Conservation (phyloP, 2,888 invertebrate species). For the Aspidiotus destructor region DNA sequence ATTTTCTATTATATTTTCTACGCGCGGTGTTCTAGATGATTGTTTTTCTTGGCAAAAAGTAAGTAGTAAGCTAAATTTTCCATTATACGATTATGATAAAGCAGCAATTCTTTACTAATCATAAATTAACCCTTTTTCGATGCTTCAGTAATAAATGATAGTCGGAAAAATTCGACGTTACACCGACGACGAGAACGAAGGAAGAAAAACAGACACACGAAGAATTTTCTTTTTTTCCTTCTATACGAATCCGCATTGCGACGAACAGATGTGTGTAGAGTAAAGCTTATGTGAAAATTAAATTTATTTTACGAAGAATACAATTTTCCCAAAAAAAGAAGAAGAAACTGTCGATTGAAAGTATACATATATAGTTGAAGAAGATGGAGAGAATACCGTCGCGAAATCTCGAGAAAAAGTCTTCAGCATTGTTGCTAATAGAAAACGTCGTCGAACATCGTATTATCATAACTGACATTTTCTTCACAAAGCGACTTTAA, state of each 20-base stretch:
- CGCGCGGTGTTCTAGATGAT: slow-evolving; percentile 10
- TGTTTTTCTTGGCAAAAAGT: slow-evolving; percentile 32
- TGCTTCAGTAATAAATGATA: neutral
- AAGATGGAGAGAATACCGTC: no score
- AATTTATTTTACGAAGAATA: neutral
- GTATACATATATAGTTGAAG: no score
- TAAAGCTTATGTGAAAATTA: neutral
- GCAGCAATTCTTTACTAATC: slow-evolving; percentile 3
- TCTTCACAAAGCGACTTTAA: no score
- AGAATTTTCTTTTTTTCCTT: no score
- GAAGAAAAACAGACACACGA: neutral
- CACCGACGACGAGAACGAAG: neutral
- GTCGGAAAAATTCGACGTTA: neutral
- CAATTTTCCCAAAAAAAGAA: neutral
- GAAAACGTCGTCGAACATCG: no score
- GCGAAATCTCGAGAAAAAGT: no score
- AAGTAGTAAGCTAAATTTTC: slow-evolving; percentile 29
- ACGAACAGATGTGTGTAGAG: neutral
- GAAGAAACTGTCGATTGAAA: neutral
- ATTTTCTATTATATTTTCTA: slow-evolving; percentile 2
- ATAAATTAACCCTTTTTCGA: slow-evolving; percentile 1
- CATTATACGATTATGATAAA: slow-evolving; percentile 27
- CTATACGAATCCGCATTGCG: neutral
- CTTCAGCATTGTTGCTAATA: no score
- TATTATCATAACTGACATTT: no score